phyloP scores from a whole-genome alignment of 2,113 vertebrate species.

The Microcebus ravelobensis region DNA sequence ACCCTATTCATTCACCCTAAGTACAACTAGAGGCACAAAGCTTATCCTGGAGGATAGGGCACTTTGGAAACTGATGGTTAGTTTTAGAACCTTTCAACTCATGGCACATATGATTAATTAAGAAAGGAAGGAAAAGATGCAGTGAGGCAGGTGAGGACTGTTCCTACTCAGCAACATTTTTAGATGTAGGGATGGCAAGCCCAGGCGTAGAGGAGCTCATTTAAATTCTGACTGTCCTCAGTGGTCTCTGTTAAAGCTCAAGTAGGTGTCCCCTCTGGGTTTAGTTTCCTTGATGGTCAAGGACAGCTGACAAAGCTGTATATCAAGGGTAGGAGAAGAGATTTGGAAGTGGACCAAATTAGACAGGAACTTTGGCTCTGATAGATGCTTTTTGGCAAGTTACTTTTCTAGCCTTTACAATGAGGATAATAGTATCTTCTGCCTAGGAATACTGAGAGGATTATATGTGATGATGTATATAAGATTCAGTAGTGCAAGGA shows the following conservation, averaged over 20 bases:
- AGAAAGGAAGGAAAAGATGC: neutral
- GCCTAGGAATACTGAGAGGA: neutral
- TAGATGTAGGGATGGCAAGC: neutral
- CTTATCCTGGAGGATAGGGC: no score
- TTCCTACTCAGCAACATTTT: neutral
- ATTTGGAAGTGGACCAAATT: neutral
- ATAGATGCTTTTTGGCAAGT: neutral
- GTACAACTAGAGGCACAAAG: neutral
- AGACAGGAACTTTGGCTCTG: neutral
- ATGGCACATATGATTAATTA: neutral
- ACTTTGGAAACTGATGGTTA: neutral
- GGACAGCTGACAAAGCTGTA: neutral
- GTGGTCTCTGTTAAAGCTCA: neutral
- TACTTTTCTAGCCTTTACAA: neutral
- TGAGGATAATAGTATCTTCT: neutral
- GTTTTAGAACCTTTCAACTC: neutral
- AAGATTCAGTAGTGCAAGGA: neutral
- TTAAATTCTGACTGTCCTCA: neutral
- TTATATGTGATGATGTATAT: neutral
- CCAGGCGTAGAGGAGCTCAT: neutral
- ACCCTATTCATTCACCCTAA: neutral
- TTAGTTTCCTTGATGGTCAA: neutral
- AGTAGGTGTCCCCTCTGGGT: neutral
- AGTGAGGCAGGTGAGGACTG: fast-evolving
- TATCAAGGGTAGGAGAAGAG: neutral